Conservation (phyloP, 2,888 invertebrate genomes). For the Neoitamus cyanurus region DNA sequence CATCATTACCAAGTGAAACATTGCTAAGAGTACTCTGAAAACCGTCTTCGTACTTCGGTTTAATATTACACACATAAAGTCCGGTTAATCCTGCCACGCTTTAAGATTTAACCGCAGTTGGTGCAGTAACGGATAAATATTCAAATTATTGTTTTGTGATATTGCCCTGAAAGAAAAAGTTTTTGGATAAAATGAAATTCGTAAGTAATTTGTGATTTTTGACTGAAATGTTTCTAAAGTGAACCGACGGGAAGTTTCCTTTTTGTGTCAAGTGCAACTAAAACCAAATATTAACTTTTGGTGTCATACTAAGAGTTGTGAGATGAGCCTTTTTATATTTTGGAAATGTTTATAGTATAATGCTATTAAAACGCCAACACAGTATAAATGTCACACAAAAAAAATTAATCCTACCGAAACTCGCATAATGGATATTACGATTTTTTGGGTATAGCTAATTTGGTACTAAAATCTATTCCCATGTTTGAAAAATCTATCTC, state of each 20-base stretch:
- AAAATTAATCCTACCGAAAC: no score
- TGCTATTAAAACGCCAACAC: no score
- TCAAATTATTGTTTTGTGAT: conserved; percentile 13
- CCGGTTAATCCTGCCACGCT: conserved; percentile 21
- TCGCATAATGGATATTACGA: no score
- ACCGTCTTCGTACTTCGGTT: background rate
- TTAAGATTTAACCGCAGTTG: background rate
- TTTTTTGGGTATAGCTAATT: no score
- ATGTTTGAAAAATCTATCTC: no score
- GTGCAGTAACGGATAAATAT: background rate
- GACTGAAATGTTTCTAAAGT: background rate
- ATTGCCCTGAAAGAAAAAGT: background rate
- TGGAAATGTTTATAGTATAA: no score
- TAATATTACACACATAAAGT: background rate
- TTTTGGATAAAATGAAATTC: conserved; percentile 45
- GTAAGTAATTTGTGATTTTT: conserved; percentile 35
- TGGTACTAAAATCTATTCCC: no score
- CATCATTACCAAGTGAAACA: conserved; percentile 48
- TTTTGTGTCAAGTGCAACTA: background rate
- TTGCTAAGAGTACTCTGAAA: conserved; percentile 42
- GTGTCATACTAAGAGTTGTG: background rate
- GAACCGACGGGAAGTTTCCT: background rate
- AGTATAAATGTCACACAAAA: no score
- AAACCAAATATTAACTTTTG: background rate
- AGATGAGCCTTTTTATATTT: no score